A percentile compares a stretch with the other conserved stretches of the same genome.
phyloP scores from a whole-genome alignment of 2,888 invertebrate species.

The Acholoe squamosa region DNA sequence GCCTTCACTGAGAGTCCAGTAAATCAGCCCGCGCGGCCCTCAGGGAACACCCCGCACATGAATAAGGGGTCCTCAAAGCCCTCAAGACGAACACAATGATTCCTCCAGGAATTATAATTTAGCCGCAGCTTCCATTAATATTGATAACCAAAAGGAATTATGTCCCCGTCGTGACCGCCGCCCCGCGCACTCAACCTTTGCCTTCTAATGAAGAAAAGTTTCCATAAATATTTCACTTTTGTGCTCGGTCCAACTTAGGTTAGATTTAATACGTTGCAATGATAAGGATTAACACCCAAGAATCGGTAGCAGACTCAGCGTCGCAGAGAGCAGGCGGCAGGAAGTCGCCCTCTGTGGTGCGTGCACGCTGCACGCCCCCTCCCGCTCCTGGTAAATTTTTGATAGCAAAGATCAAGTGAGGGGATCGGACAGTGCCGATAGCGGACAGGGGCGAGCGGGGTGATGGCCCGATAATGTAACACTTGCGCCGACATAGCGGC shows the following conservation, averaged over 20 bases:
- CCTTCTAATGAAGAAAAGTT: slow-evolving; percentile 62
- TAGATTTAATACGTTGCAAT: slow-evolving; percentile 39
- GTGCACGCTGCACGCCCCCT: background rate
- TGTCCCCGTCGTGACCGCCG: slow-evolving; percentile 39
- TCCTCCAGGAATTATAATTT: slow-evolving; percentile 63
- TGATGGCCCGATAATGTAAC: slow-evolving; percentile 55
- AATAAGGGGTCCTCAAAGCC: slow-evolving; percentile 63
- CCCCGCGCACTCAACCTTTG: slow-evolving; percentile 3
- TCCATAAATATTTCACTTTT: slow-evolving; percentile 55
- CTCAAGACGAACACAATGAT: slow-evolving; percentile 60
- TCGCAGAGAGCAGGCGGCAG: background rate
- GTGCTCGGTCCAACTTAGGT: slow-evolving; percentile 19
- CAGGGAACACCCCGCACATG: slow-evolving; percentile 86
- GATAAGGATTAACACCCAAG: background rate
- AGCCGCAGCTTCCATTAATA: slow-evolving; percentile 58
- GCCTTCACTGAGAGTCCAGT: slow-evolving; percentile 61
- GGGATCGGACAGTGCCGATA: slow-evolving; percentile 40
- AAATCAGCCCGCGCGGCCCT: slow-evolving; percentile 79
- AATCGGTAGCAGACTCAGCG: background rate
- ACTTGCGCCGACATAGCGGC: background rate
- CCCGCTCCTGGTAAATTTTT: slow-evolving; percentile 19
- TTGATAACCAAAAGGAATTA: slow-evolving; percentile 61
- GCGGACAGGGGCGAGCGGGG: background rate
- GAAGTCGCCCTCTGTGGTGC: background rate
- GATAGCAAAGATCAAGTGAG: slow-evolving; percentile 46